Base-by-base conservation (phyloP, 2,797 vertebrate genomes). In the Peromyscus aztecus region DNA sequence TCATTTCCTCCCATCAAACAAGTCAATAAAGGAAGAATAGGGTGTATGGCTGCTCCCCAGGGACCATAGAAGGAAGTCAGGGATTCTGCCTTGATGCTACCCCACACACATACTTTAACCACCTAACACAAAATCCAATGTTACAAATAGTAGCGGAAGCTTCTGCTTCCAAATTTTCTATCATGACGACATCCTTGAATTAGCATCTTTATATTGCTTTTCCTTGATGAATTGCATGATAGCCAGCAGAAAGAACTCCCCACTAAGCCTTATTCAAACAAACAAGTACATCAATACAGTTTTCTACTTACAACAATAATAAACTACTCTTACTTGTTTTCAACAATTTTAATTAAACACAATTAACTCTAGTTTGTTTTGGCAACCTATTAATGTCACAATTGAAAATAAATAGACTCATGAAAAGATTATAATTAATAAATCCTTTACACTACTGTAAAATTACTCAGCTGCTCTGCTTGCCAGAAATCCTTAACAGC, bases 301-400 rank as follows among this genome's bases (percentile, higher is more conserved):
- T 29, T 27, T 98, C 98, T 97, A 95, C 94, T 94, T 97, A 97
- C 95, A 98, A 96, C 96, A 98, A 97, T 97, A 98, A 98, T 97
- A 98, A 98, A 98, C 96, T 97, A 97, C 75, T 93, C 90, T 97
- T 98, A 94, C 92, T 97, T 98, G 78, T 98, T 98, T 97, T 97
- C 97, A 98, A 95, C 83, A 95, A 98, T 97, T 97, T 55, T 98
- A 98, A 98, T 98, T 98, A 98, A 98, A 98, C 95, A 98, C 92
- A 98, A 98, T 98, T 98, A 98, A 98, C 98, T 98, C 93, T 94
- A 95, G 97, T 98, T 98, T 98, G 97, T 98, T 98, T 98, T 98
- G 98, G 97, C 98, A 98, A 98, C 97, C 97, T 98, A 98, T 98
- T 98, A 98, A 98, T 97, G 98, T 98, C 98, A 97, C n/a, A 80